A percentile compares a stretch with the other conserved stretches of the same genome.
Conservation (phyloP, 2,797 vertebrate genomes). For the Acanthornis magna region DNA sequence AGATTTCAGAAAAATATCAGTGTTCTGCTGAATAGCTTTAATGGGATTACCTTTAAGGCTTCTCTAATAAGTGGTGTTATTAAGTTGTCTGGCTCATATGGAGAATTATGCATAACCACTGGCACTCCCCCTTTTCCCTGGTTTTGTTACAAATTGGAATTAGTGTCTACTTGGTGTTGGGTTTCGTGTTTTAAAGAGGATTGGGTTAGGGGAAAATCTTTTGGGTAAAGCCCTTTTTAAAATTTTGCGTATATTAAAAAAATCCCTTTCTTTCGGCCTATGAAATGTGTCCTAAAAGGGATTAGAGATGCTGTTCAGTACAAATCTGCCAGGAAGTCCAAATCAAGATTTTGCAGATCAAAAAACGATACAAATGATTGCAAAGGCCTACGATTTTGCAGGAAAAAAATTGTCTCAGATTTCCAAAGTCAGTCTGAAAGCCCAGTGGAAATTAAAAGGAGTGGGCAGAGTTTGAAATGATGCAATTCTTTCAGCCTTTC, state of each 20-base stretch:
- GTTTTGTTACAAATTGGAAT: constrained; percentile 72
- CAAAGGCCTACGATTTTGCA: neutral
- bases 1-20: constrained; percentile 67
- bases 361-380: neutral
- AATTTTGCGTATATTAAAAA: constrained; percentile 36
- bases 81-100: constrained; percentile 60
- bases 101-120: constrained; percentile 56
- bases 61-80: constrained; percentile 72
- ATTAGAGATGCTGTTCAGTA: constrained; percentile 30
- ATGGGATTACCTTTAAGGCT: constrained; percentile 73
- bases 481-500: neutral
- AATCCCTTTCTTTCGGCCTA: constrained; percentile 23
- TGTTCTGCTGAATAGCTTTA: constrained; percentile 67
- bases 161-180: constrained; percentile 52
- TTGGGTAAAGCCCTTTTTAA: constrained; percentile 18
- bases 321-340: constrained; percentile 31
- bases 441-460: neutral
- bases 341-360: constrained; percentile 20
- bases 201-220: constrained; percentile 31
- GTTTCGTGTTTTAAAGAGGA: constrained; percentile 58
- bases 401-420: neutral
- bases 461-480: neutral
- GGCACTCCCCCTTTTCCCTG: constrained; percentile 54
- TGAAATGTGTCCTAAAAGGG: neutral
- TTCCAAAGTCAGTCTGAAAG: neutral